Evolutionary conservation across 2,888 invertebrate species (phyloP).

Genomic region (Sclerodermus sp.): DNA sequence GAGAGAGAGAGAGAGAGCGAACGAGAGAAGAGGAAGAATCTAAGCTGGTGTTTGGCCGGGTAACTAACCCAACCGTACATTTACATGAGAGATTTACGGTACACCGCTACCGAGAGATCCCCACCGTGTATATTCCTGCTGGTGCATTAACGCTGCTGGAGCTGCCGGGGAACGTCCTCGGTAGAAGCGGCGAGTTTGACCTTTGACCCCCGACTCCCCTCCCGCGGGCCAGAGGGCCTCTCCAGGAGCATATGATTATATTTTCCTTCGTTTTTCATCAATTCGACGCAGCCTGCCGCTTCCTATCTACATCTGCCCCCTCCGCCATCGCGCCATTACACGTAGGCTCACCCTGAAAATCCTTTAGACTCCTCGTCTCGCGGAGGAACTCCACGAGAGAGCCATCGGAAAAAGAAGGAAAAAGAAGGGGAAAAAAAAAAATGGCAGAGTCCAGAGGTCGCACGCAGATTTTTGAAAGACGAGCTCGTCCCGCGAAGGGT

Average conservation of each 20-base stretch:
- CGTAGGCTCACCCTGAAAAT: too few relatives aligned
- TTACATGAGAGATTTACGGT: constrained; percentile 33
- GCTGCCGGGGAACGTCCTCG: constrained; percentile 23
- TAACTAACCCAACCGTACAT: constrained; percentile 23
- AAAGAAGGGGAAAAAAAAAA: too few relatives aligned
- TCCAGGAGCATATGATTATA: constrained; percentile 21
- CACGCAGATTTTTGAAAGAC: too few relatives aligned
- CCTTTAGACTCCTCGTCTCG: too few relatives aligned
- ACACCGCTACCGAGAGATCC: constrained; percentile 19
- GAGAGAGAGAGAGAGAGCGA: too few relatives aligned
- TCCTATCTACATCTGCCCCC: too few relatives aligned
- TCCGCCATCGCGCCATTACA: too few relatives aligned
- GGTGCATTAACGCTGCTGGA: constrained; percentile 28
- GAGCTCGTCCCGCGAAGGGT: too few relatives aligned
- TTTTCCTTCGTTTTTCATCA: constrained; percentile 29
- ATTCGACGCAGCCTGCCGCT: constrained; percentile 16
- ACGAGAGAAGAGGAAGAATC: neutral
- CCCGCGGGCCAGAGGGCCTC: constrained; percentile 1
- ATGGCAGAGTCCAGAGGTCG: too few relatives aligned
- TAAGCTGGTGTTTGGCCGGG: constrained; percentile 11
- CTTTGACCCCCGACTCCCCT: constrained; percentile 12
- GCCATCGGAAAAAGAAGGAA: too few relatives aligned
- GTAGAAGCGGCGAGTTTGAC: constrained; percentile 30
- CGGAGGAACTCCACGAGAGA: too few relatives aligned
- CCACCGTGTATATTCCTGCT: constrained; percentile 7